These are phyloP conservation scores for Lytechinus variegatus DNA, from an alignment of 35 echinoderm and acorn worm genomes.

Conservation along the genomic window DNA sequence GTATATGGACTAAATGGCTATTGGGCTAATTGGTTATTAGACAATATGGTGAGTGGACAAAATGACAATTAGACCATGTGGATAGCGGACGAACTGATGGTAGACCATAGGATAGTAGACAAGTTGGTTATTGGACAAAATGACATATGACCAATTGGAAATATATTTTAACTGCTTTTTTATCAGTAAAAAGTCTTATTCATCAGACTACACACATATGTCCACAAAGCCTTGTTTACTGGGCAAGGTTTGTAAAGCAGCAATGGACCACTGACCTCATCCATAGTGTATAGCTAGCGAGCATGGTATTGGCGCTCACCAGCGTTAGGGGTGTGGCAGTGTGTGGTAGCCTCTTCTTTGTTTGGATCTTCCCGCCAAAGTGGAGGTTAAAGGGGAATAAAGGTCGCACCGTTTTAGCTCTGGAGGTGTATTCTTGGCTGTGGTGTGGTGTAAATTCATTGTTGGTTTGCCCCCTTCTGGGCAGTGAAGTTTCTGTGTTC, in stretches of 20 bases:
- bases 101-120: too few species aligned
- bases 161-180: too few species aligned
- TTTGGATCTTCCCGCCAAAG: constrained; percentile 4
- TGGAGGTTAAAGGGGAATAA: neutral
- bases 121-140: too few species aligned
- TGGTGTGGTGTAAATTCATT: constrained; percentile 4
- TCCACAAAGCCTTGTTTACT: neutral
- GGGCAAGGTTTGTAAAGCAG: neutral
- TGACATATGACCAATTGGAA: too few species aligned
- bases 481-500: neutral
- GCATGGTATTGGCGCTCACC: neutral
- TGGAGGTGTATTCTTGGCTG: neutral
- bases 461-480: neutral
- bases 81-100: too few species aligned
- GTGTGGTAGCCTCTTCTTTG: neutral
- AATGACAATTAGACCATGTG: too few species aligned
- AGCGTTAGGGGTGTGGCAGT: neutral
- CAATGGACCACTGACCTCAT: neutral
- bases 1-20: too few species aligned
- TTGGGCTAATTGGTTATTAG: too few species aligned
- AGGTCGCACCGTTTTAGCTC: neutral
- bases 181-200: neutral
- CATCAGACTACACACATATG: neutral
- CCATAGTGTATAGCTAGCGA: neutral
- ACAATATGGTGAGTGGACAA: too few species aligned